Conservation (phyloP, 2,113 vertebrate species). For the Hiodon alosoides region DNA sequence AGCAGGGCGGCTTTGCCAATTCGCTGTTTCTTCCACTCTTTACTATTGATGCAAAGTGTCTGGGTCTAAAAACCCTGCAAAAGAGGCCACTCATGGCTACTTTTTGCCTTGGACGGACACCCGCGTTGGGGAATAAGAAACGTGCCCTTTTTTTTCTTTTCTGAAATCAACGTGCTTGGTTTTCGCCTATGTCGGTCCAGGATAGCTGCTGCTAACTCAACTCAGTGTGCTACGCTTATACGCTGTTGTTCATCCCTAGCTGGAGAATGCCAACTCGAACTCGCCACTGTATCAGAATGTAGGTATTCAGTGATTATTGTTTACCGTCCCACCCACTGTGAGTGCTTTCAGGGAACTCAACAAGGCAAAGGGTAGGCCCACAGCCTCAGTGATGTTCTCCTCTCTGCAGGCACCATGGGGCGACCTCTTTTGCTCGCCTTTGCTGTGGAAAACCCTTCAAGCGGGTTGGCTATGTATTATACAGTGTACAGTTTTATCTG, state of each 20-base stretch:
- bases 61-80: too few relatives aligned
- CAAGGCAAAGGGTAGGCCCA: slow-evolving; percentile 2
- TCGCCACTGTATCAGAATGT: not conserved
- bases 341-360: slow-evolving; percentile 10
- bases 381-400: not conserved
- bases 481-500: too few relatives aligned
- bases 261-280: not conserved
- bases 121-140: too few relatives aligned
- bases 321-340: slow-evolving; percentile 1
- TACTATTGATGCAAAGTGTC: too few relatives aligned
- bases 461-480: too few relatives aligned
- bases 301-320: slow-evolving; percentile 28
- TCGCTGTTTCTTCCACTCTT: too few relatives aligned
- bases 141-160: too few relatives aligned
- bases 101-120: too few relatives aligned
- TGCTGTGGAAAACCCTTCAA: not conserved
- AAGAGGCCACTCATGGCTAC: too few relatives aligned
- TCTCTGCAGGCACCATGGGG: not conserved
- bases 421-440: not conserved
- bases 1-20: too few relatives aligned
- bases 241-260: not conserved
- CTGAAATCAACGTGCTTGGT: too few relatives aligned
- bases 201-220: slow-evolving; percentile 6
- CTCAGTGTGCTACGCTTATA: not conserved
- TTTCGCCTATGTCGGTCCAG: too few relatives aligned